Evolutionary conservation across 1,140 invertebrate genomes (phyloP).

Genomic region (Sarcophaga bullata): DNA sequence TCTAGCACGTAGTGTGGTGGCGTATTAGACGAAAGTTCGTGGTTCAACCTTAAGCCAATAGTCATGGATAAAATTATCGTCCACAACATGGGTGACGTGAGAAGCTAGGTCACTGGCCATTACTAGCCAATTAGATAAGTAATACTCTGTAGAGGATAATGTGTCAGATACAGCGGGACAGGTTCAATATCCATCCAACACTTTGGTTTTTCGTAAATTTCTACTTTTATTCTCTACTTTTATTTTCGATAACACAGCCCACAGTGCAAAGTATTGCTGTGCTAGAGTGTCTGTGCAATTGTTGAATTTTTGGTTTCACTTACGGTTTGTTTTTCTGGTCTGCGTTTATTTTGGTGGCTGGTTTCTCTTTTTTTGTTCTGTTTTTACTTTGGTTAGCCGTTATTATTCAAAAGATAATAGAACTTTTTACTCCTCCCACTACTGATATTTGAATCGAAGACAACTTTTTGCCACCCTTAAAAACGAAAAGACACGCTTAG

Average conservation of each 20-base stretch:
- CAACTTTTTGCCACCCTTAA: neutral
- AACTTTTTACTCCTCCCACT: constrained; percentile 12
- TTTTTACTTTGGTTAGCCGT: constrained; percentile 24
- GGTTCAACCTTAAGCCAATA: too few species aligned
- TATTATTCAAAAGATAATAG: constrained; percentile 10
- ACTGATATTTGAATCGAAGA: neutral
- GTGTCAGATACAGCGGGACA: neutral
- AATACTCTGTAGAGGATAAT: too few species aligned
- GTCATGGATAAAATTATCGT: neutral
- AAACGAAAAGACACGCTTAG: too few species aligned
- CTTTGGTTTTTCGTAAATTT: too few species aligned
- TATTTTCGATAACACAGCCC: too few species aligned
- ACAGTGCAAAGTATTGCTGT: neutral
- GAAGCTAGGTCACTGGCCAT: too few species aligned
- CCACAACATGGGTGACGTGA: neutral
- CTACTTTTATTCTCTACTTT: too few species aligned
- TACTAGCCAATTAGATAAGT: too few species aligned
- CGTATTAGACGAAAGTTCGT: too few species aligned
- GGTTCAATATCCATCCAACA: neutral
- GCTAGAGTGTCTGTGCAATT: neutral
- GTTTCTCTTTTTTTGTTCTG: neutral
- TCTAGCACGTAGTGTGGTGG: too few species aligned
- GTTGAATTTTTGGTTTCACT: constrained; percentile 28
- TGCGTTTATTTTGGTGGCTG: neutral
- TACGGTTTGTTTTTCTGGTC: constrained; percentile 37